phyloP scores from a whole-genome alignment of 2,888 invertebrate genomes.

The Limnephilus rhombicus region DNA sequence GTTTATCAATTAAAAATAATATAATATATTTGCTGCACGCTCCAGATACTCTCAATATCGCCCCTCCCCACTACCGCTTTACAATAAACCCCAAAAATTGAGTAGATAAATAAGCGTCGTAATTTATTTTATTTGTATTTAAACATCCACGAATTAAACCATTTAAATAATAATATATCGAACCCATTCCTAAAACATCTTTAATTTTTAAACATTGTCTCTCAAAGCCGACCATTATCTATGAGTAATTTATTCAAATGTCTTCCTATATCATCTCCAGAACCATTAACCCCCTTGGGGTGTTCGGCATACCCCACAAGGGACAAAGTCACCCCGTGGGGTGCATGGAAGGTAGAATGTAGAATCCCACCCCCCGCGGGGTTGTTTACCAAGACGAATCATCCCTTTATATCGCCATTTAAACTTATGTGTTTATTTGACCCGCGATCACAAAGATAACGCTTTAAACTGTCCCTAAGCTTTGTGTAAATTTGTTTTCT shows the following conservation, averaged over 20 bases:
- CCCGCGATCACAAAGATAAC: slow-evolving; percentile 40
- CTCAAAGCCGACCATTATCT: neutral
- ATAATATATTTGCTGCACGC: no score
- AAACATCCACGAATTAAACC: slow-evolving; percentile 14
- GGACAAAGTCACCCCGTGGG: slow-evolving; percentile 37
- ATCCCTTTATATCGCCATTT: slow-evolving; percentile 54
- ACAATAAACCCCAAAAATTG: neutral
- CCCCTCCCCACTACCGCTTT: no score
- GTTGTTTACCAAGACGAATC: slow-evolving; percentile 57
- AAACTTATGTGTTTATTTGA: slow-evolving; percentile 53
- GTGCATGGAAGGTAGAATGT: neutral
- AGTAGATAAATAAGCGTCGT: neutral
- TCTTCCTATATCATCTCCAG: slow-evolving; percentile 25
- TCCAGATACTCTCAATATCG: no score
- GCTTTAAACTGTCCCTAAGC: neutral
- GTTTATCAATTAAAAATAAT: no score
- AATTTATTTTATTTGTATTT: slow-evolving; percentile 7
- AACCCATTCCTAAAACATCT: slow-evolving; percentile 5
- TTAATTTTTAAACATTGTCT: slow-evolving; percentile 28
- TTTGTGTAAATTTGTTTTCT: slow-evolving; percentile 49
- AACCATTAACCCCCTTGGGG: slow-evolving; percentile 4
- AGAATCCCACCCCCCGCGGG: slow-evolving; percentile 43
- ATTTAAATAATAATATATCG: neutral
- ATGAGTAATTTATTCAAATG: slow-evolving; percentile 31
- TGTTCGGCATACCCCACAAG: neutral